Evolutionary conservation across 2,888 invertebrate species (phyloP).

Genomic region (Ophion ellenae): DNA sequence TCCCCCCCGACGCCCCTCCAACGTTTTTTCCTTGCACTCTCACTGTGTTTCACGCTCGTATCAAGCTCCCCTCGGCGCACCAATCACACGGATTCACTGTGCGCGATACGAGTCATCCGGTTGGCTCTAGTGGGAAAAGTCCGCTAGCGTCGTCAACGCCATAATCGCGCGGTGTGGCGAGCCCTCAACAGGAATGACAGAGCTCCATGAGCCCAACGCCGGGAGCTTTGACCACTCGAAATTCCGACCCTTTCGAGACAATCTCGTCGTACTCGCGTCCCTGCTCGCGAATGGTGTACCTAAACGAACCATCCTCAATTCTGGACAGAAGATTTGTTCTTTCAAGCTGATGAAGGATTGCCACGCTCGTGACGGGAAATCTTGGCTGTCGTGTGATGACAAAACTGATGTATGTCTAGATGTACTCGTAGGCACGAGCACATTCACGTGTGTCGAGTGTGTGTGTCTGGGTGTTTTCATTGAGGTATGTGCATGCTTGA

Average conservation of each 20-base stretch:
- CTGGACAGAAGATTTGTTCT: slow-evolving; percentile 16
- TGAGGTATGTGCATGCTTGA: too few relatives aligned
- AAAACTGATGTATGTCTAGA: too few relatives aligned
- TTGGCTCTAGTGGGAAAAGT: slow-evolving; percentile 22
- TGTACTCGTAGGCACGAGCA: too few relatives aligned
- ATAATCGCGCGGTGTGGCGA: slow-evolving; percentile 22
- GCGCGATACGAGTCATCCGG: neutral
- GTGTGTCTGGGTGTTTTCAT: neutral
- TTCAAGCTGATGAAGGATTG: too few relatives aligned
- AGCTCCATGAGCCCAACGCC: slow-evolving; percentile 9
- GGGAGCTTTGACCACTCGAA: slow-evolving; percentile 38
- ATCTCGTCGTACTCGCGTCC: slow-evolving; percentile 55
- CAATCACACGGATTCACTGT: slow-evolving; percentile 27
- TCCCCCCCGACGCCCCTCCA: slow-evolving; percentile 14
- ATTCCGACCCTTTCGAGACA: slow-evolving; percentile 44
- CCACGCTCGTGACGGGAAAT: too few relatives aligned
- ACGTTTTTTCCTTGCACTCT: slow-evolving; percentile 23
- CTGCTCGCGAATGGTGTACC: slow-evolving; percentile 35
- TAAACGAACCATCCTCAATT: slow-evolving; percentile 65
- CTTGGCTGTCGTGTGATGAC: too few relatives aligned
- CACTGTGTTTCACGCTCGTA: slow-evolving; percentile 17
- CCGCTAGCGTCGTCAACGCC: slow-evolving; percentile 1
- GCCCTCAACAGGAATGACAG: slow-evolving; percentile 18
- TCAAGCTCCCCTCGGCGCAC: slow-evolving; percentile 16
- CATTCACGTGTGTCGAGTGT: too few relatives aligned